phyloP scores from a whole-genome alignment of 2,113 vertebrate genomes.

The Nipponia nippon region DNA sequence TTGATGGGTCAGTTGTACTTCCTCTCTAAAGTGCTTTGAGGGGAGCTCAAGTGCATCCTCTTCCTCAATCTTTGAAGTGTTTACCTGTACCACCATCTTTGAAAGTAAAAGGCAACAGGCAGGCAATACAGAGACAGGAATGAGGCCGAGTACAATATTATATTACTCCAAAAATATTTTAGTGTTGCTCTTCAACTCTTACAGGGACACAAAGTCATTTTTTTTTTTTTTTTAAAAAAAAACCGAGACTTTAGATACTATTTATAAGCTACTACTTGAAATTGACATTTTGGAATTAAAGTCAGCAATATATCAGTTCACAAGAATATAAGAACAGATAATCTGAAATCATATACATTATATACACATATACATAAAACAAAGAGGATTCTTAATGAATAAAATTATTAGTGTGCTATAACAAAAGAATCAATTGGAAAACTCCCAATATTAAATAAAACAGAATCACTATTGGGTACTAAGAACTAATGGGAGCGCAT shows the following conservation, averaged over 20 bases:
- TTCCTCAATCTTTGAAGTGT: slow-evolving; percentile 63
- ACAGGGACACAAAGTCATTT: neutral
- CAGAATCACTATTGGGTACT: neutral
- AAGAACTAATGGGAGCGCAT: neutral
- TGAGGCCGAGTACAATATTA: neutral
- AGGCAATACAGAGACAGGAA: slow-evolving; percentile 54
- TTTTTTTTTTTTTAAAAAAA: neutral
- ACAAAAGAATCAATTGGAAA: neutral
- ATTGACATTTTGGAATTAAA: neutral
- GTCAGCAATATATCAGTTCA: neutral
- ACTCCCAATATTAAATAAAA: neutral
- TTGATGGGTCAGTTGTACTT: slow-evolving; percentile 54
- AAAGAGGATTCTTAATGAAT: neutral
- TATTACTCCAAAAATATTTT: neutral
- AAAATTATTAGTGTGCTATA: neutral
- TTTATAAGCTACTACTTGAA: neutral
- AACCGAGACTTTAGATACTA: neutral
- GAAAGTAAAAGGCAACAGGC: slow-evolving; percentile 63
- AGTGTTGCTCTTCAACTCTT: neutral
- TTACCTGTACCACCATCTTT: slow-evolving; percentile 57
- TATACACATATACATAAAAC: neutral
- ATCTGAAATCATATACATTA: neutral
- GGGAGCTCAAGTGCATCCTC: slow-evolving; percentile 57
- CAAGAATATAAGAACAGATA: slow-evolving; percentile 3
- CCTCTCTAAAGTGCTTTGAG: slow-evolving; percentile 61